These are phyloP conservation scores for Pseudanteris insignis DNA, from an alignment of 2,888 invertebrate genomes.

Conservation along the genomic window DNA sequence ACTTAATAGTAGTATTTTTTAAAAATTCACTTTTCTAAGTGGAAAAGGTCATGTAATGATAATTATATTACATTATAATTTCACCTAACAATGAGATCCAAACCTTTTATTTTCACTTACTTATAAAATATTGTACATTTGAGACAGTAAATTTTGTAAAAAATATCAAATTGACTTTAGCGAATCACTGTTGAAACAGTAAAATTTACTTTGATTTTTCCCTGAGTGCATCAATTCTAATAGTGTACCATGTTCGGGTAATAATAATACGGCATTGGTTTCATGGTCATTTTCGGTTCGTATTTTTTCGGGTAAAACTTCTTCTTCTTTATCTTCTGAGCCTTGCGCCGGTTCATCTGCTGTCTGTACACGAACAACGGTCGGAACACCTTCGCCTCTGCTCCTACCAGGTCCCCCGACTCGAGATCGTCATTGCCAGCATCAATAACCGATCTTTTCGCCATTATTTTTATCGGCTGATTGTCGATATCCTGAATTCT, in stretches of 20 bases:
- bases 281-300: neutral
- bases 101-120: too few relatives aligned
- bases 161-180: neutral
- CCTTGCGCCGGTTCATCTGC: constrained; percentile 48
- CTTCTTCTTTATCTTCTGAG: constrained; percentile 17
- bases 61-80: too few relatives aligned
- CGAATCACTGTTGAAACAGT: too few relatives aligned
- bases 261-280: constrained; percentile 8
- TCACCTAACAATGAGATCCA: too few relatives aligned
- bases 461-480: neutral
- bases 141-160: too few relatives aligned
- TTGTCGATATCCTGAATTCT: constrained; percentile 1
- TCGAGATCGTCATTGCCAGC: constrained; percentile 4
- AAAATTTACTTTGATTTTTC: too few relatives aligned
- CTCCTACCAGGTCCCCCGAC: constrained; percentile 49
- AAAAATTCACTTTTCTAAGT: too few relatives aligned
- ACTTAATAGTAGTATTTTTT: too few relatives aligned
- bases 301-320: neutral
- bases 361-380: constrained; percentile 60
- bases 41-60: too few relatives aligned
- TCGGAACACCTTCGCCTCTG: constrained; percentile 58
- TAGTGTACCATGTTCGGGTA: constrained; percentile 14
- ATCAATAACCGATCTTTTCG: constrained; percentile 13
- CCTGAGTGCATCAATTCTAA: too few relatives aligned
- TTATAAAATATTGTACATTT: too few relatives aligned